Evolutionary conservation across 2,113 vertebrate species (phyloP), one percentile per base, ranked within the genome.

Genomic region (Labeo catla): DNA sequence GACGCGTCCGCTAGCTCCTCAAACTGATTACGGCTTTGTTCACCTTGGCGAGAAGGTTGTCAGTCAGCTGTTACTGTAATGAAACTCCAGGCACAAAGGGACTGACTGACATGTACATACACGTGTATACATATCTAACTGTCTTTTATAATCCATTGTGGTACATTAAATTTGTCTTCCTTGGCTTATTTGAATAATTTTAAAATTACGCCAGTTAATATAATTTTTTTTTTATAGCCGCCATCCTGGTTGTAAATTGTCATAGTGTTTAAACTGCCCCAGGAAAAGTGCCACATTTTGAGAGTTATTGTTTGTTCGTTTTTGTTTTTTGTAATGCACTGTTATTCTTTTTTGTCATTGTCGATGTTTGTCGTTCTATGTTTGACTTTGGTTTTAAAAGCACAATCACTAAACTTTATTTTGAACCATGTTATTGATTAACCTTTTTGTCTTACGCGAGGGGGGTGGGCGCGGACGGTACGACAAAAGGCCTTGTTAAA

Each of bases 391-490:
- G 96, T 99, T 99, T 99, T 98, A 98, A 99, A 99, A 99, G 97
- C 98, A 99, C 98, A 99, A 99, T 98, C 98, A 99, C 97, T 98
- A 99, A 97, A 99, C 97, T 99, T 99, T 99, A 97, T 98, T 98
- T 99, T 98, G 98, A 99, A 98, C 97, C 97, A 98, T 99, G 97
- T 95, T 98, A 97, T 97, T 96, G 97, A 97, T 98, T 98, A 99
- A 98, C 95, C 97, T 96, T 96, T 96, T 97, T 96, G 96, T 98
- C 96, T 96, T 97, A 95, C 94, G 95, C 96, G 96, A 95, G 96
- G 95, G 95, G 94, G 95, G 95, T 95, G 94, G 95, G 95, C 96
- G 96, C 49, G 59, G 78, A 74, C 91, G 93, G 96, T 97, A 95
- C 92, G 96, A 96, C 94, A 93, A 95, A 95, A 97, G 92, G 93